Percentiles rank a stretch among this genome's conserved stretches.
Evolutionary conservation across 2,888 invertebrate species (phyloP).

Genomic region (Salpingus planirostris): DNA sequence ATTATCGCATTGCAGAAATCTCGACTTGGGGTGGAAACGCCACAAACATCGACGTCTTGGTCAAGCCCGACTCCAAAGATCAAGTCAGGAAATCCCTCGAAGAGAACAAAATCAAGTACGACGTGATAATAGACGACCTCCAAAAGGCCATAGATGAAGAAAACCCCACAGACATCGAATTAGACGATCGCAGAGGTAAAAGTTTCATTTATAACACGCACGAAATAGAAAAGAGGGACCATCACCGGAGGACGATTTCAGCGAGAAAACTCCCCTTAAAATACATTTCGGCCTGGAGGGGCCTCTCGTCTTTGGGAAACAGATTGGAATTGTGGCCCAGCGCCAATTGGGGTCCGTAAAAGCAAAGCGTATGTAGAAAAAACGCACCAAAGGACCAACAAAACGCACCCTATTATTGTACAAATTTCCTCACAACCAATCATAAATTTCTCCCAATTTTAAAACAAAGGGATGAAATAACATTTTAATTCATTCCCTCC

Average conservation of each 20-base stretch:
- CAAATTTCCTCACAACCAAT: too few species aligned
- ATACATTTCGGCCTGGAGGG: conserved; percentile 26
- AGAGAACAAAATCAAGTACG: conserved; percentile 54
- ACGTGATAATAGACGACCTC: conserved; percentile 68
- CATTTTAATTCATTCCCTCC: neutral
- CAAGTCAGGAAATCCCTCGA: conserved; percentile 55
- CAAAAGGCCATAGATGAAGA: conserved; percentile 72
- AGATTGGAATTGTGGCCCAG: conserved; percentile 52
- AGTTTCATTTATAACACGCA: too few species aligned
- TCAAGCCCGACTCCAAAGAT: conserved; percentile 55
- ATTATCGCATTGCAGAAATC: conserved; percentile 43
- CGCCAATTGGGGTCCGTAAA: conserved; percentile 55
- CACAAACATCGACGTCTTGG: conserved; percentile 58
- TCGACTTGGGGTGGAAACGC: conserved; percentile 59
- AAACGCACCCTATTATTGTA: too few species aligned
- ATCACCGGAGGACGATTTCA: conserved; percentile 2
- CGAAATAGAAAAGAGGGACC: neutral
- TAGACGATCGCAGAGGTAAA: conserved; percentile 42
- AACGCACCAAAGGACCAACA: too few species aligned
- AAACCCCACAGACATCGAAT: conserved; percentile 65
- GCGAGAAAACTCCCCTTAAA: conserved; percentile 9
- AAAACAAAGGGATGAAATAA: neutral
- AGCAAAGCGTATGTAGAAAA: too few species aligned
- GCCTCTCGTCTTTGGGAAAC: conserved; percentile 42
- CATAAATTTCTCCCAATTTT: too few species aligned